phyloP scores from a whole-genome alignment of 2,888 invertebrate genomes.

The Brachypalpus laphriformis region DNA sequence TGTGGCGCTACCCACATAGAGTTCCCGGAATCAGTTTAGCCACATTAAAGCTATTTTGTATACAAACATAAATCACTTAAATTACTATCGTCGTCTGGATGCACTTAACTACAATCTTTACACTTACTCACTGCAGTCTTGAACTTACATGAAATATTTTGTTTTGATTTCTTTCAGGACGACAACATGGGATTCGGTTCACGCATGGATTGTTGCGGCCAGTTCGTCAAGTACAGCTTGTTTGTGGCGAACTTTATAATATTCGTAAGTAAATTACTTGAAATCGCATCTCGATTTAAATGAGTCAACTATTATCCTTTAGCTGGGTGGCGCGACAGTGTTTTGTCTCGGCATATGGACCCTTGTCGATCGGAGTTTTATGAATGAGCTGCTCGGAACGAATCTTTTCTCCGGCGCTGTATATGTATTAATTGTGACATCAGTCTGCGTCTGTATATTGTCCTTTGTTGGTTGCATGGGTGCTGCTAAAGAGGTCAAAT shows the following conservation, averaged over 20 bases:
- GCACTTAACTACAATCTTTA: not conserved
- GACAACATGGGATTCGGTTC: conserved; percentile 89
- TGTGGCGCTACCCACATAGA: not conserved
- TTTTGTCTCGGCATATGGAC: conserved; percentile 93
- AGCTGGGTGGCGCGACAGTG: conserved; percentile 91
- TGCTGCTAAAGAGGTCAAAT: conserved; percentile 96
- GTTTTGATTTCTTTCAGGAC: conserved; percentile 76
- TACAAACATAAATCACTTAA: not conserved
- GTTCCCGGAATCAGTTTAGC: conserved; percentile 1
- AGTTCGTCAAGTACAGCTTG: conserved; percentile 93
- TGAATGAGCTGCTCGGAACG: conserved; percentile 92
- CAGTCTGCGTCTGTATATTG: conserved; percentile 90
- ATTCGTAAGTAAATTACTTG: conserved; percentile 87
- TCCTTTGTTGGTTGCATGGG: conserved; percentile 96
- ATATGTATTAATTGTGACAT: conserved; percentile 92
- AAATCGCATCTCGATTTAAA: not conserved
- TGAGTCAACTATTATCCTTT: conserved; percentile 74
- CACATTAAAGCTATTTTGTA: not conserved
- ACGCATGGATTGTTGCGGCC: conserved; percentile 94
- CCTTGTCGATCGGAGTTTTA: conserved; percentile 91
- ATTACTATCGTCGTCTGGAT: not conserved
- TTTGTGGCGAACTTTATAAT: conserved; percentile 93
- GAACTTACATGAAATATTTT: conserved; percentile 36
- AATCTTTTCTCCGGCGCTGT: conserved; percentile 94
- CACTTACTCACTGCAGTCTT: conserved; percentile 5